Base-by-base conservation (phyloP, 2,113 vertebrate genomes). In the Oryzias curvinotus region DNA sequence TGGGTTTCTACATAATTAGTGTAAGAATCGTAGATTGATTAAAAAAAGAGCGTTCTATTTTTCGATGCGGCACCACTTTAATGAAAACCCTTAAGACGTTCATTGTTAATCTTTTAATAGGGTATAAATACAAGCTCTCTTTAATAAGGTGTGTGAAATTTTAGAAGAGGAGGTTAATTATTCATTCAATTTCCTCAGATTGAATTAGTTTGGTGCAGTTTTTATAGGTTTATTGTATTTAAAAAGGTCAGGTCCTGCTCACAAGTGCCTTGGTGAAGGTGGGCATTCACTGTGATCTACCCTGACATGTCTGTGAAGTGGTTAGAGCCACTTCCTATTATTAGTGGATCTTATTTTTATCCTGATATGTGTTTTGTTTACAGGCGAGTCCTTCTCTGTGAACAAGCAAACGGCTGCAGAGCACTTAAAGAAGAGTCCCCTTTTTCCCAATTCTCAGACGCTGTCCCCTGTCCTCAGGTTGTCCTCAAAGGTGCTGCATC, bases 301-400 rank as follows among this genome's bases (percentile, higher is more conserved):
- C 21, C 0, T 23, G 21, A 23, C 21, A 23, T 3, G 21, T 28
- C 6, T 28, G 26, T 28, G 26, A 28, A 28, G 26, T 28, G 26
- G 26, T 28, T 28, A 28, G 26, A 28, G 4, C 26, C 26, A 28
- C 26, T n/a, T 7, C 10, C 1, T 30, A 7, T 52, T 19, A 71
- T 36, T 53, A 0, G 26, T 52, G 48, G 19, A 72, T 25, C 50
- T 1, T 44, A 26, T 52, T 4, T 51, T 54, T n/a, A 4, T 47
- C 12, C 10, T 19, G 3, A 4, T 23, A 3, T 21, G 4, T 23
- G 28, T 42, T 30, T 53, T 26, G 18, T 46, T 23, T 8, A n/a
- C 85, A 96, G 94, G 92, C 78, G 94, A 96, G 75, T 91, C 93
- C 54, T 95, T 95, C 45, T 55, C 92, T 75, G 93, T 92, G 80